Evolutionary conservation across 2,797 vertebrate genomes (phyloP).

Genomic region (Clarias pachynema): DNA sequence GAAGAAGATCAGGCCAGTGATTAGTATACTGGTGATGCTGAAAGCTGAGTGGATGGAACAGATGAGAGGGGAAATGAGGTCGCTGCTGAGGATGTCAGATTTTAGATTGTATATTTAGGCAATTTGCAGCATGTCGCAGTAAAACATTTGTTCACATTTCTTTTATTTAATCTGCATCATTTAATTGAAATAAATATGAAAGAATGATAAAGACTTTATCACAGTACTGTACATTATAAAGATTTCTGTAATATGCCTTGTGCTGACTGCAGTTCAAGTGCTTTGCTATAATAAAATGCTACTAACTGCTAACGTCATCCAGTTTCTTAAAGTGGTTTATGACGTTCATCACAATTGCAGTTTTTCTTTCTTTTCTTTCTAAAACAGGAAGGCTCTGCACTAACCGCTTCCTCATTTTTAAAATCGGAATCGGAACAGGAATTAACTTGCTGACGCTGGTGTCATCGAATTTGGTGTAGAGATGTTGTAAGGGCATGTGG

Average conservation of each 20-base stretch:
- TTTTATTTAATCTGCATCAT: too few relatives aligned
- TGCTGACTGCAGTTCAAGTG: not conserved
- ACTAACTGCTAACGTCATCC: not conserved
- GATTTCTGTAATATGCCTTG: not conserved
- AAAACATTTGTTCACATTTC: too few relatives aligned
- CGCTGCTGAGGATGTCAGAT: too few relatives aligned
- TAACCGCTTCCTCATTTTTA: constrained; percentile 13
- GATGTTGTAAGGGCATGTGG: not conserved
- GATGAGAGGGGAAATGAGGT: too few relatives aligned
- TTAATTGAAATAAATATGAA: too few relatives aligned
- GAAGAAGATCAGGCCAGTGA: too few relatives aligned
- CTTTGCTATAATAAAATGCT: not conserved
- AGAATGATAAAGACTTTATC: too few relatives aligned
- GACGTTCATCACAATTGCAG: not conserved
- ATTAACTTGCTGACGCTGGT: not conserved
- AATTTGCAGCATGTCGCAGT: too few relatives aligned
- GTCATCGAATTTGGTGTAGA: not conserved
- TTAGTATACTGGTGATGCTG: too few relatives aligned
- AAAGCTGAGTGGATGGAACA: too few relatives aligned
- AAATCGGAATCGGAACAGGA: not conserved
- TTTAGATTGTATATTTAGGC: too few relatives aligned
- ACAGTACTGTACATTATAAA: not conserved
- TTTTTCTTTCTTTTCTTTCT: not conserved
- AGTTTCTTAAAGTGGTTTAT: not conserved
- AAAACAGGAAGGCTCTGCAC: not conserved